Conservation (phyloP, 1,140 invertebrate genomes). For the Lanistes nyassanus region DNA sequence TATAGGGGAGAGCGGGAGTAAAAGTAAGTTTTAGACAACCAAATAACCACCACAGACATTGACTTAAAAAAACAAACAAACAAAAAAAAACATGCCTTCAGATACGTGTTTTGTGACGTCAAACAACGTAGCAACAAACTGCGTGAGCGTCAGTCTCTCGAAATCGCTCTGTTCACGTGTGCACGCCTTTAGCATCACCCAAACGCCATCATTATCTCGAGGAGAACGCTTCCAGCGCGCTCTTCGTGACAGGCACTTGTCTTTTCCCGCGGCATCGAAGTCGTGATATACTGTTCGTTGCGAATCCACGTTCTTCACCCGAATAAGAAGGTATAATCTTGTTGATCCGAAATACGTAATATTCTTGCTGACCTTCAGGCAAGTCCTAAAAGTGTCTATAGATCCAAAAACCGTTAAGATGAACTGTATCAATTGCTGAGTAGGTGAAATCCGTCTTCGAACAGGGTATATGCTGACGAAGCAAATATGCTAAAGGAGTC, state of each 20-base stretch:
- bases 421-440: no score
- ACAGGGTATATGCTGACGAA: no score
- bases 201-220: constrained; percentile 6
- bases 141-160: background rate
- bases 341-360: background rate
- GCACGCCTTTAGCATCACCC: background rate
- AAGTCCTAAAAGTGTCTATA: no score
- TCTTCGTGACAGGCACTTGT: constrained; percentile 15
- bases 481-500: no score
- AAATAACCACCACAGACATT: no score
- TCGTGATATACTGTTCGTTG: background rate
- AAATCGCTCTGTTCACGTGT: constrained; percentile 1
- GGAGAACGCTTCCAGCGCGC: constrained; percentile 5
- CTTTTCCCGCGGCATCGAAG: constrained; percentile 16
- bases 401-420: background rate
- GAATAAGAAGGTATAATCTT: background rate
- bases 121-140: background rate
- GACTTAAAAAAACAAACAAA: no score
- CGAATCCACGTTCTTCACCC: background rate
- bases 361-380: no score
- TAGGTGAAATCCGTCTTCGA: no score
- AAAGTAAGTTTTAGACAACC: no score
- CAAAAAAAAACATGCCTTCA: no score
- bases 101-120: background rate
- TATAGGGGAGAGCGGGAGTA: no score